A percentile compares a stretch with the other conserved stretches of the same genome.
These are phyloP conservation scores for Globia sparganii DNA, from an alignment of 2,888 invertebrate species.

Conservation along the genomic window DNA sequence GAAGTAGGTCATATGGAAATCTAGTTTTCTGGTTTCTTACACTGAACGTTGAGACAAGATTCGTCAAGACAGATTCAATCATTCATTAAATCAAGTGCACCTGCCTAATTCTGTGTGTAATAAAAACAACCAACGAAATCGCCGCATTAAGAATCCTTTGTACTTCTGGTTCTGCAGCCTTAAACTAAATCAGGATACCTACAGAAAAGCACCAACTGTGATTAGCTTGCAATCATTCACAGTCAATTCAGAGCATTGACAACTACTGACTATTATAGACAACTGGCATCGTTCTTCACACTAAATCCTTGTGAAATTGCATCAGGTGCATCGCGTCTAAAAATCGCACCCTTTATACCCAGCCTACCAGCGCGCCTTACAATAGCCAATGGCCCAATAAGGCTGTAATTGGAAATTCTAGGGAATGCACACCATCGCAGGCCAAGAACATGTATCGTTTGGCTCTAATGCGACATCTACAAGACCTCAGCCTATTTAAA, in stretches of 20 bases:
- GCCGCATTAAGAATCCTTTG: background rate
- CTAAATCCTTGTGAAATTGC: background rate
- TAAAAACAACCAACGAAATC: background rate
- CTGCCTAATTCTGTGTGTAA: background rate
- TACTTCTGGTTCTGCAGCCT: background rate
- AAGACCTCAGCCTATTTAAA: conserved; percentile 70
- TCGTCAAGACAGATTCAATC: background rate
- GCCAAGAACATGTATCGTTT: conserved; percentile 67
- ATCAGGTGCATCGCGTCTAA: conserved; percentile 1
- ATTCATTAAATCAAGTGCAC: background rate
- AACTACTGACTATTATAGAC: background rate
- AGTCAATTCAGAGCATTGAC: background rate
- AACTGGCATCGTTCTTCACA: background rate
- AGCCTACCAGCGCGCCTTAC: conserved; percentile 70
- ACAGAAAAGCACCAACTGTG: background rate
- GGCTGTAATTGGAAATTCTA: conserved; percentile 85
- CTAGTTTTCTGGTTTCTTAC: background rate
- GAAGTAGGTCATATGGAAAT: conserved; percentile 19
- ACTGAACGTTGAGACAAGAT: background rate
- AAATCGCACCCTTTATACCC: conserved; percentile 26
- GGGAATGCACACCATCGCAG: conserved; percentile 76
- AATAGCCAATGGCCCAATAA: conserved; percentile 80
- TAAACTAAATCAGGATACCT: background rate
- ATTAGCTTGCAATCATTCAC: background rate
- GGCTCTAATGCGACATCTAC: conserved; percentile 76